phyloP scores from a whole-genome alignment of 2,888 invertebrate species.

The Corbicula japonica region DNA sequence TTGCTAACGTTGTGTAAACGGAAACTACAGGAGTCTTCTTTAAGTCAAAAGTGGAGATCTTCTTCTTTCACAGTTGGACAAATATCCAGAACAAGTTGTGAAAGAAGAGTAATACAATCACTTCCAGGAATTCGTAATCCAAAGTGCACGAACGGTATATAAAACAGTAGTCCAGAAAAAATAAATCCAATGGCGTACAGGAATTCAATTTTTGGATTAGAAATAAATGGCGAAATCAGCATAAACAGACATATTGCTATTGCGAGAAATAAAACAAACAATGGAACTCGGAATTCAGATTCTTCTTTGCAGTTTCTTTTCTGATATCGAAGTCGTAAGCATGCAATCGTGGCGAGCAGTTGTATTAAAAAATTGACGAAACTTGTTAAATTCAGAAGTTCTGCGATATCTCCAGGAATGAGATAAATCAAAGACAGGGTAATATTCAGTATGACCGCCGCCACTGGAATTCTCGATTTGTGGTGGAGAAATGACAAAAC shows the following conservation, averaged over 20 bases:
- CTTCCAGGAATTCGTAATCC: constrained; percentile 42
- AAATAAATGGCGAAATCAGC: constrained; percentile 59
- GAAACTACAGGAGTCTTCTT: too few relatives aligned
- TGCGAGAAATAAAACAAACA: constrained; percentile 45
- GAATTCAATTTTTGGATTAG: constrained; percentile 59
- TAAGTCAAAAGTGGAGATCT: too few relatives aligned
- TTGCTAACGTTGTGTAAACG: too few relatives aligned
- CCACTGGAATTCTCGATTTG: constrained; percentile 52
- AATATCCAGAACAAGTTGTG: constrained; percentile 43
- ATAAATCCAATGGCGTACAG: constrained; percentile 53
- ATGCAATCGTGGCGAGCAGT: constrained; percentile 17
- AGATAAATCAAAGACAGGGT: constrained; percentile 36
- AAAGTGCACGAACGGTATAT: constrained; percentile 57
- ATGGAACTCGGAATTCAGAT: constrained; percentile 44
- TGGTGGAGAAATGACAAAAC: constrained; percentile 60
- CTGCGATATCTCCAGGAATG: constrained; percentile 50
- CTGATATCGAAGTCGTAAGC: constrained; percentile 38
- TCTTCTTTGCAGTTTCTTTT: too few relatives aligned
- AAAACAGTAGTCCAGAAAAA: constrained; percentile 53
- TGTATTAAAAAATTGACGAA: constrained; percentile 45
- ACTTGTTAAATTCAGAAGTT: constrained; percentile 55
- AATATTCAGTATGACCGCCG: constrained; percentile 45
- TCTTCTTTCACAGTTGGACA: constrained; percentile 54
- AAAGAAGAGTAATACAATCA: constrained; percentile 38
- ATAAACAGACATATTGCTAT: constrained; percentile 55